Percentiles rank a stretch among this genome's conserved stretches.
These are phyloP conservation scores for Eidolon helvum DNA, from an alignment of 2,113 vertebrate genomes.

Conservation along the genomic window DNA sequence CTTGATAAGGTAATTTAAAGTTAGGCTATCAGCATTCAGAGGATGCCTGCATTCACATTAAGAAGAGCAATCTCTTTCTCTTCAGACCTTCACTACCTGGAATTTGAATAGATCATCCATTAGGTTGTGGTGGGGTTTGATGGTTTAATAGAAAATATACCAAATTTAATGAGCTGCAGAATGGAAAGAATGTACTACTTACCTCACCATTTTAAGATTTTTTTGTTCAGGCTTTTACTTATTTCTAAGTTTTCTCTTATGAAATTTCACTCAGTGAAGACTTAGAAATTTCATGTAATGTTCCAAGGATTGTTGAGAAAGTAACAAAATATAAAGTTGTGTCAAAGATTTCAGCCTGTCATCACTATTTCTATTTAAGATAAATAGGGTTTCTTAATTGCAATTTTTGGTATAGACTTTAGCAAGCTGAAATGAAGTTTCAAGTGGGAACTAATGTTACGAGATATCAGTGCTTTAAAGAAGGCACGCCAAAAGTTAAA, in stretches of 20 bases:
- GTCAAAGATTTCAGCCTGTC: neutral
- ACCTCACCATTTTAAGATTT: neutral
- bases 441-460: neutral
- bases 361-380: neutral
- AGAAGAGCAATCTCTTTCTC: neutral
- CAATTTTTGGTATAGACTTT: neutral
- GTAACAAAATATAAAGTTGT: neutral
- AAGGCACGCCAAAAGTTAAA: neutral
- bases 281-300: neutral
- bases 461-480: neutral
- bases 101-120: neutral
- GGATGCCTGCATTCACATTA: neutral
- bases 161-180: neutral
- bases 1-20: slow-evolving; percentile 61
- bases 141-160: neutral
- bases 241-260: neutral
- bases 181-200: neutral
- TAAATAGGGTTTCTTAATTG: neutral
- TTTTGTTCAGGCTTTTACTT: neutral
- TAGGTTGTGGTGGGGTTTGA: neutral
- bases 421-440: neutral
- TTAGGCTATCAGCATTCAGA: slow-evolving; percentile 23
- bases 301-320: neutral
- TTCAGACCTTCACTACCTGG: neutral
- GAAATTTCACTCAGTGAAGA: neutral